Percentiles rank a stretch among this genome's conserved stretches.
Evolutionary conservation across 2,113 vertebrate genomes (phyloP).

Genomic region (Scytalopus superciliaris): DNA sequence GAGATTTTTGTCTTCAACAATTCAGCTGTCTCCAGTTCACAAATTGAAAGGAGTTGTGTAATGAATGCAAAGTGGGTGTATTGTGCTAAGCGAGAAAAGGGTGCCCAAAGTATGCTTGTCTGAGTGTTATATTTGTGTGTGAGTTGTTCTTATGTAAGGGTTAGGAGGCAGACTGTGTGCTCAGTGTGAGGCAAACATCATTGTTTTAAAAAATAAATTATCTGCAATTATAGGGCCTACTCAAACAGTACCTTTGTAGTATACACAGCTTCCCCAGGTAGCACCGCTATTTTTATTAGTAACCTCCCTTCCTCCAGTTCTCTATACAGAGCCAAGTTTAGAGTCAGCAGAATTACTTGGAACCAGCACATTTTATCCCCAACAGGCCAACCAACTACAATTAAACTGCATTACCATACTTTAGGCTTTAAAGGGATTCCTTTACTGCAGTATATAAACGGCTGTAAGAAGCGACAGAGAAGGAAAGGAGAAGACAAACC

Average conservation of each 20-base stretch:
- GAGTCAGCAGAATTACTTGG: slow-evolving; percentile 46
- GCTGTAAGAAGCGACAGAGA: not conserved
- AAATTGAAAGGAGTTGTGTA: not conserved
- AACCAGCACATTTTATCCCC: not conserved
- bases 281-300: slow-evolving; percentile 8
- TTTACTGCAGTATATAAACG: not conserved
- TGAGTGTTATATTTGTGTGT: not conserved
- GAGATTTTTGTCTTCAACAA: not conserved
- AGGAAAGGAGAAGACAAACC: not conserved
- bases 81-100: not conserved
- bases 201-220: slow-evolving; percentile 29
- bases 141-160: not conserved
- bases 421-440: slow-evolving; percentile 11
- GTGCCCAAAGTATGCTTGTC: not conserved
- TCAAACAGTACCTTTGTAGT: not conserved
- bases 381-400: not conserved
- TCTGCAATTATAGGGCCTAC: not conserved
- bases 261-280: not conserved
- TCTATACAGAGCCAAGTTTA: not conserved
- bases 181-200: not conserved
- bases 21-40: not conserved
- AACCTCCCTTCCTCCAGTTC: not conserved
- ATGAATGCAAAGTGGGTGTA: not conserved
- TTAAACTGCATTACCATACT: slow-evolving; percentile 28
- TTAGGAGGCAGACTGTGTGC: not conserved